Conservation (phyloP, 2,888 invertebrate genomes). For the Glyphotaelius pellucidus region DNA sequence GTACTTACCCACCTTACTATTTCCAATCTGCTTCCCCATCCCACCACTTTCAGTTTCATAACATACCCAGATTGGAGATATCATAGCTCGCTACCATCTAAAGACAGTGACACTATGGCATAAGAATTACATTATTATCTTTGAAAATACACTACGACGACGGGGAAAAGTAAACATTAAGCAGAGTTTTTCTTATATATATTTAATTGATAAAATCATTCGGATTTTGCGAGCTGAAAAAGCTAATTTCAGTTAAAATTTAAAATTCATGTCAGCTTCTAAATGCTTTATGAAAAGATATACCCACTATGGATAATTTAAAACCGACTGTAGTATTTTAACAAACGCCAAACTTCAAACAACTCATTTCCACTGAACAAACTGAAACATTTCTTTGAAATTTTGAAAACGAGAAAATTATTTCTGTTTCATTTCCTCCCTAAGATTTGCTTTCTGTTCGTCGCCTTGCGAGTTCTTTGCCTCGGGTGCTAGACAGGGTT, state of each 20-base stretch:
- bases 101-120: no score
- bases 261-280: neutral
- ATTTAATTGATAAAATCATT: neutral
- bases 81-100: no score
- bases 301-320: neutral
- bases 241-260: neutral
- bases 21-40: no score
- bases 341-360: slow-evolving; percentile 13
- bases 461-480: slow-evolving; percentile 32
- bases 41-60: no score
- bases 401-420: neutral
- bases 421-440: slow-evolving; percentile 21
- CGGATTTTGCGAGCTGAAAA: neutral
- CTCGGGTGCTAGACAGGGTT: slow-evolving; percentile 46
- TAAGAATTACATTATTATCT: no score
- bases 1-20: no score
- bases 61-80: no score
- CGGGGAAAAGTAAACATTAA: neutral
- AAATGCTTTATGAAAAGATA: neutral
- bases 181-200: neutral
- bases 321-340: neutral
- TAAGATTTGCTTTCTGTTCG: slow-evolving; percentile 23
- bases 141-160: neutral
- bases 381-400: slow-evolving; percentile 25
- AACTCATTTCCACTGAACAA: slow-evolving; percentile 22